Conservation (phyloP, 2,888 invertebrate species). For the Tuberolachnus salignus region DNA sequence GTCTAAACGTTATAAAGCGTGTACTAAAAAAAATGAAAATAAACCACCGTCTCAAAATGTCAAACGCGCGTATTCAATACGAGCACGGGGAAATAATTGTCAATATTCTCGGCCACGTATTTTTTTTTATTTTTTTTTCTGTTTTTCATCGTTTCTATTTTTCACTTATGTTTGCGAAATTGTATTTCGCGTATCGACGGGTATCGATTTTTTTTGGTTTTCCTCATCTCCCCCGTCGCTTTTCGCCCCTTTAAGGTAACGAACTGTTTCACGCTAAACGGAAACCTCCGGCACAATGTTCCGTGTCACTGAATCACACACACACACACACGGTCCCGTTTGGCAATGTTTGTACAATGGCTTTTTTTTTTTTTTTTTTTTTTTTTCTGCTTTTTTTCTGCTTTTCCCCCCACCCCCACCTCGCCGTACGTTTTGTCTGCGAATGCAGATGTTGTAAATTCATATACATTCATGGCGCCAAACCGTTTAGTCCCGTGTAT, state of each 20-base stretch:
- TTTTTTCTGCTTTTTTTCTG: too few species aligned
- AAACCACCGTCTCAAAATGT: neutral
- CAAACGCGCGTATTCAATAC: neutral
- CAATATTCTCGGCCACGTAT: neutral
- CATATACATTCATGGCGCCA: conserved; percentile 53
- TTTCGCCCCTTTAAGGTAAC: conserved; percentile 19
- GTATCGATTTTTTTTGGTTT: conserved; percentile 6
- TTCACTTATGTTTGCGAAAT: neutral
- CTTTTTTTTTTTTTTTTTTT: neutral
- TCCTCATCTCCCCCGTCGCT: neutral
- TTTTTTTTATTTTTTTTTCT: too few species aligned
- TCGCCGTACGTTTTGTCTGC: neutral
- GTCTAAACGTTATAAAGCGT: too few species aligned
- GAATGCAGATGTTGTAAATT: conserved; percentile 55
- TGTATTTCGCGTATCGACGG: conserved; percentile 8
- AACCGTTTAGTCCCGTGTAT: conserved; percentile 1
- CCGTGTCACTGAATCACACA: conserved; percentile 34
- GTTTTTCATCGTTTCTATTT: neutral
- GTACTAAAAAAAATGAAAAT: neutral
- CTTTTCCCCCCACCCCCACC: too few species aligned
- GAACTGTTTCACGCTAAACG: conserved; percentile 38
- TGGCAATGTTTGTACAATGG: conserved; percentile 21
- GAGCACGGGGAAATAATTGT: neutral
- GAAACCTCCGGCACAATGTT: conserved; percentile 9
- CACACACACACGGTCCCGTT: neutral